These are phyloP conservation scores for Globicephala melas DNA, from an alignment of 2,113 vertebrate species.

Conservation along the genomic window DNA sequence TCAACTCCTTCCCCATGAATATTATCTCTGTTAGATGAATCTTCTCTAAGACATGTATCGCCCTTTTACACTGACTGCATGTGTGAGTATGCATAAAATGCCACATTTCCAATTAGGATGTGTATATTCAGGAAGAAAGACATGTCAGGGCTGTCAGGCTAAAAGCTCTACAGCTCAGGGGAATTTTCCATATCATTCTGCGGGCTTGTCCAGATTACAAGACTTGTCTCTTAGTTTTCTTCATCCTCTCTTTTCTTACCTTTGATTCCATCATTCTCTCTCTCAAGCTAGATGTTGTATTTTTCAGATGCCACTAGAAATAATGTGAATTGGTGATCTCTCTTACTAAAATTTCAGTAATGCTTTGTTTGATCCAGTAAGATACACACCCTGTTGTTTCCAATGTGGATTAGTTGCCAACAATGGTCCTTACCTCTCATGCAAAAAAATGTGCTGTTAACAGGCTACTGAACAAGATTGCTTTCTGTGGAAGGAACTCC, in stretches of 20 bases:
- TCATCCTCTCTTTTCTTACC: slow-evolving; percentile 25
- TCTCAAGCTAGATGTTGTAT: neutral
- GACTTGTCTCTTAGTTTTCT: neutral
- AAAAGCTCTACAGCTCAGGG: slow-evolving; percentile 45
- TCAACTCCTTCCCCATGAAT: slow-evolving; percentile 20
- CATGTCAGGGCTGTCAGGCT: slow-evolving; percentile 58
- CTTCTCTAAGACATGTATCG: slow-evolving; percentile 56
- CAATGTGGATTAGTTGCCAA: neutral
- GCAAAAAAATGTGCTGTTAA: slow-evolving; percentile 25
- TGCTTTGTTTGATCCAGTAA: slow-evolving; percentile 12
- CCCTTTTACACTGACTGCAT: slow-evolving; percentile 70
- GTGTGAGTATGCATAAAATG: slow-evolving; percentile 70
- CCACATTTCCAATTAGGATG: slow-evolving; percentile 71
- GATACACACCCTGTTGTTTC: neutral
- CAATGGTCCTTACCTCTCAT: neutral
- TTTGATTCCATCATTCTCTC: slow-evolving; percentile 6
- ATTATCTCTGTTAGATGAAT: slow-evolving; percentile 62
- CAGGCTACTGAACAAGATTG: neutral
- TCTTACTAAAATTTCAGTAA: slow-evolving; percentile 40
- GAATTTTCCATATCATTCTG: neutral
- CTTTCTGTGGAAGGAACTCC: neutral
- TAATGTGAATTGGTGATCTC: neutral
- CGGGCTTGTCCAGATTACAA: neutral
- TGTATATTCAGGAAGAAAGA: slow-evolving; percentile 42
- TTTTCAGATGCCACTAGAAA: neutral